Conservation (phyloP, 2,113 vertebrate genomes). For the Anguilla japonica region DNA sequence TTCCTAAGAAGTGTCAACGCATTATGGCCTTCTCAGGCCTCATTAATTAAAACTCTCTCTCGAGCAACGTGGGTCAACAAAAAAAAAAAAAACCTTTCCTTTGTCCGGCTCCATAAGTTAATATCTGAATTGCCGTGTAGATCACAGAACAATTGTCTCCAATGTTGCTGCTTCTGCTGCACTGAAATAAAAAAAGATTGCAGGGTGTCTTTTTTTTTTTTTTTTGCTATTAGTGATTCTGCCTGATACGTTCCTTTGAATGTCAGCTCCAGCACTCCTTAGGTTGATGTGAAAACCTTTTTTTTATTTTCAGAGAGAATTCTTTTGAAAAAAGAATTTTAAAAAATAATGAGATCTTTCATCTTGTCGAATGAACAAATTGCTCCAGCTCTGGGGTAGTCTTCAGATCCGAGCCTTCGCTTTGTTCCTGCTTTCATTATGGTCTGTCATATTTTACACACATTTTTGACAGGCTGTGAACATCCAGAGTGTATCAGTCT, state of each 20-base stretch:
- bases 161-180: constrained; percentile 1
- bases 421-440: not conserved
- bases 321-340: not conserved
- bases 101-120: constrained; percentile 5
- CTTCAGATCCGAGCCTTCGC: not conserved
- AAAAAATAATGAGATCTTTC: not conserved
- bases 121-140: constrained; percentile 2
- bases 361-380: not conserved
- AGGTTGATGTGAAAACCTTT: not conserved
- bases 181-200: constrained; percentile 10
- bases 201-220: not conserved
- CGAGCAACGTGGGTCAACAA: not conserved
- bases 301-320: not conserved
- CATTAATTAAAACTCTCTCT: constrained; percentile 9
- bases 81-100: not conserved
- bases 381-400: not conserved
- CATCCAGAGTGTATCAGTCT: not conserved
- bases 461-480: not conserved
- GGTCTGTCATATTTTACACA: not conserved
- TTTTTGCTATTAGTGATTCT: not conserved
- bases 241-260: not conserved
- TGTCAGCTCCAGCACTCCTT: not conserved
- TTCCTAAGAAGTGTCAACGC: not conserved
- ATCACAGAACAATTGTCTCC: constrained; percentile 12
- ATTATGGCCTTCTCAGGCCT: not conserved